phyloP scores from a whole-genome alignment of 2,888 invertebrate species.

The Tiliacea aurago region DNA sequence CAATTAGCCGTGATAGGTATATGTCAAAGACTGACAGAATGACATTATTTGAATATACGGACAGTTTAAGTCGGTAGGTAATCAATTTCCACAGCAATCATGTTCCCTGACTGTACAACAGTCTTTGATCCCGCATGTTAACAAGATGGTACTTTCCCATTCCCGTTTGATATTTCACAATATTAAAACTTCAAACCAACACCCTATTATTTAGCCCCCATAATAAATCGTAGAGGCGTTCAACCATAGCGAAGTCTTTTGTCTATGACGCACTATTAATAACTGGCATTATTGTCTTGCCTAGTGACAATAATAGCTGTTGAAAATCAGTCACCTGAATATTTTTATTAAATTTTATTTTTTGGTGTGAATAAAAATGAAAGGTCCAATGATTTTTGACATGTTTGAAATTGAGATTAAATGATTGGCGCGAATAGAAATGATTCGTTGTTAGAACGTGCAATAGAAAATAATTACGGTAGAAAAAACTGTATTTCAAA shows the following conservation, averaged over 20 bases:
- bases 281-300: constrained; percentile 63
- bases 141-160: constrained; percentile 22
- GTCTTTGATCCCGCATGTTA: constrained; percentile 27
- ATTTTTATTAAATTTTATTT: constrained; percentile 9
- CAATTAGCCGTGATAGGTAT: background rate
- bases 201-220: constrained; percentile 64
- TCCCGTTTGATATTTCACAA: constrained; percentile 28
- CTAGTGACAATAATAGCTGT: constrained; percentile 55
- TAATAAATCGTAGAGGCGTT: constrained; percentile 66
- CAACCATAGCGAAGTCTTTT: constrained; percentile 70
- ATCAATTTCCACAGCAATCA: background rate
- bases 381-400: constrained; percentile 32
- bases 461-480: background rate
- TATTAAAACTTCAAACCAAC: constrained; percentile 54
- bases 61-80: background rate
- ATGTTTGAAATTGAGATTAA: constrained; percentile 5
- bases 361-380: constrained; percentile 24
- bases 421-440: constrained; percentile 20
- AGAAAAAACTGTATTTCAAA: background rate
- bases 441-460: background rate
- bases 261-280: constrained; percentile 70
- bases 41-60: too few relatives aligned
- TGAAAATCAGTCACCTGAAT: constrained; percentile 47
- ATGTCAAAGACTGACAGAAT: background rate
- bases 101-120: background rate